These are phyloP conservation scores for Alexandromys fortis DNA, from an alignment of 2,113 vertebrate genomes.

Conservation along the genomic window DNA sequence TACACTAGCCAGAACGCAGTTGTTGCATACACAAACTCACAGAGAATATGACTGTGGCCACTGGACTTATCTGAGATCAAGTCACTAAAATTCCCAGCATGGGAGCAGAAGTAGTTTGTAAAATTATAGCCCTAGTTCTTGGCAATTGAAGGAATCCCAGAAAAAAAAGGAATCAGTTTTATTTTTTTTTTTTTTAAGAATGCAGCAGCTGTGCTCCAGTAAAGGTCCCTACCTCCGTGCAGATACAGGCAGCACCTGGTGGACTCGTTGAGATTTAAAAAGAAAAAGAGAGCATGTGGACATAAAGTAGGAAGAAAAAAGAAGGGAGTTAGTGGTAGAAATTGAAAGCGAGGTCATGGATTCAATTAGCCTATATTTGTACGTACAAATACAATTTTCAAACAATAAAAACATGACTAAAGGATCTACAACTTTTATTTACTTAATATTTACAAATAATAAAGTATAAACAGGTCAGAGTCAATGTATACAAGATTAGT, in stretches of 20 bases:
- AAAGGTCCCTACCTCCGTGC: fast-evolving
- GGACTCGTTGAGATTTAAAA: neutral
- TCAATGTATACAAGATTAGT: neutral
- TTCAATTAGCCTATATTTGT: neutral
- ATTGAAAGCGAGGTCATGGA: no score
- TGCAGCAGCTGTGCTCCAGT: neutral
- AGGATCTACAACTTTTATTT: neutral
- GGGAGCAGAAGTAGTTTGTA: neutral
- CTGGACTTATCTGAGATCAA: neutral
- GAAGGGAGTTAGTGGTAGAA: neutral
- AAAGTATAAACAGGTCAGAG: neutral
- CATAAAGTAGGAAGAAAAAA: neutral
- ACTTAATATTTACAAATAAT: neutral
- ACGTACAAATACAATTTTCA: neutral
- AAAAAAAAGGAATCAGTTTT: no score
- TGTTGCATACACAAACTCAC: neutral
- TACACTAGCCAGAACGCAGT: neutral
- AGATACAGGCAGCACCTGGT: no score
- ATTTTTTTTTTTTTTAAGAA: neutral
- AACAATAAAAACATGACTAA: neutral
- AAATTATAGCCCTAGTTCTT: neutral
- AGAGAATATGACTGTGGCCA: neutral
- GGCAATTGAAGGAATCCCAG: neutral
- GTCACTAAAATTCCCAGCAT: neutral
- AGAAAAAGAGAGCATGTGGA: neutral